Percentiles rank a stretch among this genome's conserved stretches.
Evolutionary conservation across 1,140 invertebrate species (phyloP).

Genomic region (Brachystomella parvula): DNA sequence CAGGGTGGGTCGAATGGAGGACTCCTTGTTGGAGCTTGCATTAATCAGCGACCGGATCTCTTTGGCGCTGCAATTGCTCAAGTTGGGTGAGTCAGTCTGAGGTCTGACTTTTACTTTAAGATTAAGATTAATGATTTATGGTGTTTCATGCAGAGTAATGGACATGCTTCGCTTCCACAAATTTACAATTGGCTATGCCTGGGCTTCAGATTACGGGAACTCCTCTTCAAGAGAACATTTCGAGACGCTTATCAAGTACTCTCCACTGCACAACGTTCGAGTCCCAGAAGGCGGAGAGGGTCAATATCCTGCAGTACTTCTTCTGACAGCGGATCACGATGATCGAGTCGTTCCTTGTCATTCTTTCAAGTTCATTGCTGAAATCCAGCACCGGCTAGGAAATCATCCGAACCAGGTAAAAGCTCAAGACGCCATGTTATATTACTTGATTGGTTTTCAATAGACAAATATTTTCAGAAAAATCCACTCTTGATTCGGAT

Average conservation of each 20-base stretch:
- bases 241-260: constrained; percentile 79
- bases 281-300: constrained; percentile 48
- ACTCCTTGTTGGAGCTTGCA: constrained; percentile 79
- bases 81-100: constrained; percentile 84
- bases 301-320: constrained; percentile 82
- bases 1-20: constrained; percentile 96
- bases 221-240: constrained; percentile 80
- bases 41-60: constrained; percentile 91
- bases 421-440: constrained; percentile 79
- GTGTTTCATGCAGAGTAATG: constrained; percentile 64
- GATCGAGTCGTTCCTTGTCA: constrained; percentile 81
- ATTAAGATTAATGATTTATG: constrained; percentile 22
- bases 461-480: constrained; percentile 52
- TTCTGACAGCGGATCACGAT: constrained; percentile 86
- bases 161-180: constrained; percentile 97
- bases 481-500: constrained; percentile 83
- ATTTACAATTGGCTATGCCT: constrained; percentile 94
- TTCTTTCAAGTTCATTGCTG: constrained; percentile 88
- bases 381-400: constrained; percentile 70
- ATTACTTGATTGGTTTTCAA: constrained; percentile 54
- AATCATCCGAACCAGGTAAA: constrained; percentile 58
- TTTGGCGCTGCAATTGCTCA: constrained; percentile 84
- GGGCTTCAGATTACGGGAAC: constrained; percentile 90
- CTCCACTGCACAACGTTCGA: constrained; percentile 86
- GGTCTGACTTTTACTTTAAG: neutral